Conservation (phyloP, 2,113 vertebrate genomes). For the Cochlearius cochlearius region DNA sequence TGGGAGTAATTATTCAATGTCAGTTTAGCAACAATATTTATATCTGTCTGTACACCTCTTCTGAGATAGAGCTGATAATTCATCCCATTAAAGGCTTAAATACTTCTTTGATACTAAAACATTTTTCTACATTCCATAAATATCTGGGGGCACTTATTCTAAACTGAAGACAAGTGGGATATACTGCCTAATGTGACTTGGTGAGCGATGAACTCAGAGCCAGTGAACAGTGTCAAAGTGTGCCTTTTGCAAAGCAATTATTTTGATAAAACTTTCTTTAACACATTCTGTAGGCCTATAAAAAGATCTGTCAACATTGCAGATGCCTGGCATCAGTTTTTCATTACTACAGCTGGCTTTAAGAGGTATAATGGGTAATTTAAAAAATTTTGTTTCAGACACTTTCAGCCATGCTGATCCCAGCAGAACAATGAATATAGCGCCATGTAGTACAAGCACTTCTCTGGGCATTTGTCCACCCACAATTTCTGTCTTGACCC, state of each 20-base stretch:
- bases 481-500: neutral
- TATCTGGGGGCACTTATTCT: neutral
- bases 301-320: neutral
- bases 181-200: neutral
- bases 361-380: neutral
- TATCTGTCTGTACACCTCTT: neutral
- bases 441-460: neutral
- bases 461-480: neutral
- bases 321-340: neutral
- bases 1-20: neutral
- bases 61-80: neutral
- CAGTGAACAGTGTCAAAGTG: neutral
- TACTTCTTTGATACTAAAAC: neutral
- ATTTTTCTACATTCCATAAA: slow-evolving; percentile 2
- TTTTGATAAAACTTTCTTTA: neutral
- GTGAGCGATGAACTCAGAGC: neutral
- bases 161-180: neutral
- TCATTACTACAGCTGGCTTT: neutral
- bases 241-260: neutral
- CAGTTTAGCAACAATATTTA: neutral
- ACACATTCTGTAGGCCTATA: neutral
- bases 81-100: neutral
- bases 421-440: neutral
- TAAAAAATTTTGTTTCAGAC: neutral
- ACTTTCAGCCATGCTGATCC: neutral